phyloP scores from a whole-genome alignment of 1,140 invertebrate species.

The Danaus melanippus region DNA sequence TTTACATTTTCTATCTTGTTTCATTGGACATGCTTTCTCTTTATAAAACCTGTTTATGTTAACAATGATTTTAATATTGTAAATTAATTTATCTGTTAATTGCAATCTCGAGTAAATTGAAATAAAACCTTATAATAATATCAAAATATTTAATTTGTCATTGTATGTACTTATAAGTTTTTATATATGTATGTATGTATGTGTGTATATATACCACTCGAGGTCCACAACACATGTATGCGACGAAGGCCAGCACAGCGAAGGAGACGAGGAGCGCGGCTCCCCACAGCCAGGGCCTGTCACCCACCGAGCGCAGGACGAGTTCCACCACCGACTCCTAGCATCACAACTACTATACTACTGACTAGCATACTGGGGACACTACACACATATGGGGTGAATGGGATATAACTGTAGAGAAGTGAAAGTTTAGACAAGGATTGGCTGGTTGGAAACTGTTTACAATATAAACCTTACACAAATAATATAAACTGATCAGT shows the following conservation, averaged over 20 bases:
- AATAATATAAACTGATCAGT: too few relatives aligned
- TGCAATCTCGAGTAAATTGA: too few relatives aligned
- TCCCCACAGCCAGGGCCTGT: slow-evolving; percentile 93
- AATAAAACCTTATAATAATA: background rate
- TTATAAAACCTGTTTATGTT: too few relatives aligned
- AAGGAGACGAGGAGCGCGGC: slow-evolving; percentile 87
- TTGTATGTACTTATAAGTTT: background rate
- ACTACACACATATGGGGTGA: slow-evolving; percentile 11
- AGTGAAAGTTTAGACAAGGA: too few relatives aligned
- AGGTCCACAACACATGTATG: slow-evolving; percentile 87
- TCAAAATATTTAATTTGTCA: background rate
- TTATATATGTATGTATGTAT: background rate
- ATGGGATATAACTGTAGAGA: too few relatives aligned
- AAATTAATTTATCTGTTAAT: too few relatives aligned
- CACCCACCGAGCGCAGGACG: slow-evolving; percentile 85
- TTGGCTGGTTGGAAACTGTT: too few relatives aligned
- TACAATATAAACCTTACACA: too few relatives aligned
- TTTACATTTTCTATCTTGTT: too few relatives aligned
- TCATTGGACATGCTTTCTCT: too few relatives aligned
- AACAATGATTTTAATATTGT: too few relatives aligned
- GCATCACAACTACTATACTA: slow-evolving; percentile 39
- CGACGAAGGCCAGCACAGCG: slow-evolving; percentile 82
- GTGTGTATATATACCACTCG: slow-evolving; percentile 27
- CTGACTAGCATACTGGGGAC: slow-evolving; percentile 20
- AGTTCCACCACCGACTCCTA: slow-evolving; percentile 87